Base-by-base conservation (phyloP, 2,113 vertebrate genomes). In the Tonatia bakeri region DNA sequence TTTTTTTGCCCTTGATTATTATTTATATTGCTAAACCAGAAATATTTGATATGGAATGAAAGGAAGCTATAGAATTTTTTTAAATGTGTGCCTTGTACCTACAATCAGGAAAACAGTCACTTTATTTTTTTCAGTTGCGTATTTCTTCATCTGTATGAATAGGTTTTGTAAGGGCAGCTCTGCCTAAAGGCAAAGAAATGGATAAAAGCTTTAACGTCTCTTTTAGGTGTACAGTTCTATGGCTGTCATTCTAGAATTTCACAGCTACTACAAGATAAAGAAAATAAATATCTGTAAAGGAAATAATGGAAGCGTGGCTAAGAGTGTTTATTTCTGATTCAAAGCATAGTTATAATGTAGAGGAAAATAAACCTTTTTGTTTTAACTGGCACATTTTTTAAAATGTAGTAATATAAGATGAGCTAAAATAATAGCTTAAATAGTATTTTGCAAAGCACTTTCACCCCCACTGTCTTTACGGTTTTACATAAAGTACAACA, bases 401-500 rank as follows among this genome's bases (percentile, higher is more conserved):
- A 97, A 86, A 26, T 31, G 40, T 19, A 91, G 72, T 64, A 83
- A 52, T 56, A 59, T 45, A 92, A 14, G 31, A 87, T 89, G 77
- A 80, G 93, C n/a, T 91, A 59, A 93, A 96, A 95, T 91, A 88
- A 82, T 83, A 92, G 92, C 22, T 85, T 77, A 24, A 70, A 83
- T 81, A 89, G 43, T 83, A 65, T 75, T 94, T 96, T 90, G 45
- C 56, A 92, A 93, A 95, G 94, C 47, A 69, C 0, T 43, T 67
- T 85, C 50, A 38, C 65, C 67, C 26, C 47, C 73, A 76, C 89
- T 97, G 65, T 89, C 87, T 87, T 91, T 80, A 92, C 38, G 80
- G 19, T 89, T 88, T 95, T 89, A 73, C 7, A 38, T 69, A 40
- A 91, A 92, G 69, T 59, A 94, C 89, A 91, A 94, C 52, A 52